These are phyloP conservation scores for Drosophila pseudotakahashii DNA, from an alignment of 2,888 invertebrate genomes.

Conservation along the genomic window DNA sequence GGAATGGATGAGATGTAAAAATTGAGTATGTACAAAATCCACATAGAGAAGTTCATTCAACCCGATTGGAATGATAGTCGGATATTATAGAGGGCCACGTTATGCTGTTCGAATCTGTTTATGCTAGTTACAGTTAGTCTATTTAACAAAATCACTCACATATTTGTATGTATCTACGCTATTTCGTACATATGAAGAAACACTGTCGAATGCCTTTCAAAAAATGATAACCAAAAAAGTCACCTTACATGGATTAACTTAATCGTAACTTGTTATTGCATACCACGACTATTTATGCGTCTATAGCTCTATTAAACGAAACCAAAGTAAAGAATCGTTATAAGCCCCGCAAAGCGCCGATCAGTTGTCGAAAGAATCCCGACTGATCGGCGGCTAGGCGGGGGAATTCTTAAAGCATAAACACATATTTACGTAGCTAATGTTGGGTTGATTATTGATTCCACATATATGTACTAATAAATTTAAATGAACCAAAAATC, in stretches of 20 bases:
- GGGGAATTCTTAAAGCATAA: conserved; percentile 29
- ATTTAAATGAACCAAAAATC: conserved; percentile 25
- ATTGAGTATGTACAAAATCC: conserved; percentile 47
- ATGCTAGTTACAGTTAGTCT: conserved; percentile 65
- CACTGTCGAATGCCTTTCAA: conserved; percentile 75
- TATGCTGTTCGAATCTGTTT: conserved; percentile 68
- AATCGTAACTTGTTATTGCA: conserved; percentile 75
- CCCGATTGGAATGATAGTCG: conserved; percentile 23
- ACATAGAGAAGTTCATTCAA: conserved; percentile 19
- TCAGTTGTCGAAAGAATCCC: conserved; percentile 8
- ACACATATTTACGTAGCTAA: conserved; percentile 70
- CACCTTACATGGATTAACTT: conserved; percentile 45
- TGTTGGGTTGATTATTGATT: conserved; percentile 71
- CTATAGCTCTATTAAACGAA: conserved; percentile 43
- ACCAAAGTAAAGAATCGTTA: conserved; percentile 31
- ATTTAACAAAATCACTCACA: conserved; percentile 32
- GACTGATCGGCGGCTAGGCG: conserved; percentile 8
- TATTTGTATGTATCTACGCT: conserved; percentile 41
- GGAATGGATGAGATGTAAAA: conserved; percentile 28
- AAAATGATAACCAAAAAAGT: conserved; percentile 53
- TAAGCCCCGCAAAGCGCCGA: conserved; percentile 6
- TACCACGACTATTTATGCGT: conserved; percentile 49
- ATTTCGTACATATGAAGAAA: conserved; percentile 41
- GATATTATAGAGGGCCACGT: conserved; percentile 44
- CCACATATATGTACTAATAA: conserved; percentile 36